Percentiles rank a stretch among this genome's conserved stretches.
Conservation (phyloP, 2,797 vertebrate species). For the Heteromormyrus szaboi region DNA sequence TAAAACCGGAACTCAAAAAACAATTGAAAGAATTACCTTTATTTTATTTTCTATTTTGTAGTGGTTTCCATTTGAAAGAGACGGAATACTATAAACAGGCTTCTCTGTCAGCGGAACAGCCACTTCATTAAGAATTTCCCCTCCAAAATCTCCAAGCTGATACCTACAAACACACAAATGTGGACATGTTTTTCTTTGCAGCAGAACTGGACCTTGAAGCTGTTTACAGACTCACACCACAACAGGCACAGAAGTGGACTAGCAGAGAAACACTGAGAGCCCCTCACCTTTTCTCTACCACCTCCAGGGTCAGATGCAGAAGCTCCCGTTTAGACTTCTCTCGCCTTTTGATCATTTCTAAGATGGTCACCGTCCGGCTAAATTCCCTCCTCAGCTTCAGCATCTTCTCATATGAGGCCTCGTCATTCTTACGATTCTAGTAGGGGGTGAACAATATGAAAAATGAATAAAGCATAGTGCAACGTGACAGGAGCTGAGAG, state of each 20-base stretch:
- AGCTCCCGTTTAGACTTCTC: constrained; percentile 86
- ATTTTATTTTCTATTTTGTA: constrained; percentile 78
- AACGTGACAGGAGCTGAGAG: not conserved
- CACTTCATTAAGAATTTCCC: constrained; percentile 80
- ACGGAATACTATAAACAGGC: constrained; percentile 60
- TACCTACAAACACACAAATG: constrained; percentile 56
- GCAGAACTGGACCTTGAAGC: not conserved
- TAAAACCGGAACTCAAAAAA: not conserved
- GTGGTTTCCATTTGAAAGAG: constrained; percentile 73
- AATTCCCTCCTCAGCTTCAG: constrained; percentile 84
- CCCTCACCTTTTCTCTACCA: constrained; percentile 82
- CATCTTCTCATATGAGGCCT: constrained; percentile 91
- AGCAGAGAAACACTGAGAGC: not conserved
- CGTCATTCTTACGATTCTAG: constrained; percentile 89
- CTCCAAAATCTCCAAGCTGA: constrained; percentile 82
- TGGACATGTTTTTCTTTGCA: not conserved
- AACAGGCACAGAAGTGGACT: not conserved
- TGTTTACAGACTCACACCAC: too few relatives aligned
- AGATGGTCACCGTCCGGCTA: constrained; percentile 83
- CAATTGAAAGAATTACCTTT: constrained; percentile 61
- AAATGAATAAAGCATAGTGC: not conserved
- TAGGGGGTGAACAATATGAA: not conserved
- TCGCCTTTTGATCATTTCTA: constrained; percentile 91
- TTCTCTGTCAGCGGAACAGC: constrained; percentile 77
- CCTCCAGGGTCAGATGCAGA: constrained; percentile 84